A percentile compares a stretch with the other conserved stretches of the same genome.
These are phyloP conservation scores for Diploptera punctata DNA, from an alignment of 2,888 invertebrate species.

Conservation along the genomic window DNA sequence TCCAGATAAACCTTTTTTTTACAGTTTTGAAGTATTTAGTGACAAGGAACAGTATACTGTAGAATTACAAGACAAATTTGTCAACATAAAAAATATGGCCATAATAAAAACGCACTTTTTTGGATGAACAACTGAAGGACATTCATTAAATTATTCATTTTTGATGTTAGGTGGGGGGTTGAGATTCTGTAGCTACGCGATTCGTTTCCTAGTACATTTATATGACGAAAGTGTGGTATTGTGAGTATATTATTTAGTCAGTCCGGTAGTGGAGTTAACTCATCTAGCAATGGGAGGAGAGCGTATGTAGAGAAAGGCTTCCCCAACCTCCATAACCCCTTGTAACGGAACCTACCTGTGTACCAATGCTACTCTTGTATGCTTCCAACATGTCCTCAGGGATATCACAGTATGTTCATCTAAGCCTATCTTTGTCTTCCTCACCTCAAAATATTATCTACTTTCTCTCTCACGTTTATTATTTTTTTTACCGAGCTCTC, in stretches of 20 bases:
- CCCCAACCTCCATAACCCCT: too few relatives aligned
- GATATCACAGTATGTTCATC: not conserved
- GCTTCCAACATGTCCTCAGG: constrained; percentile 29
- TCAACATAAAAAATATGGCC: too few relatives aligned
- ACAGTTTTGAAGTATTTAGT: too few relatives aligned
- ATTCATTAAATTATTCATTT: constrained; percentile 11
- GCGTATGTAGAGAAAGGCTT: constrained; percentile 2
- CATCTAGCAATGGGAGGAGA: too few relatives aligned
- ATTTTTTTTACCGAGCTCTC: not conserved
- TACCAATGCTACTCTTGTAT: constrained; percentile 6
- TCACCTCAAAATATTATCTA: not conserved
- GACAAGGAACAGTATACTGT: too few relatives aligned
- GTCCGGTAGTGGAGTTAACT: constrained; percentile 6
- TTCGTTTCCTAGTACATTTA: constrained; percentile 7
- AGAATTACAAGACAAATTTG: too few relatives aligned
- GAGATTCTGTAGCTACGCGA: too few relatives aligned
- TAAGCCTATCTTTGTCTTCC: not conserved
- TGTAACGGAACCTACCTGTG: constrained; percentile 8
- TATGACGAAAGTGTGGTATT: constrained; percentile 13
- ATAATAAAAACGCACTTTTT: too few relatives aligned
- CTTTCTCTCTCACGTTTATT: not conserved
- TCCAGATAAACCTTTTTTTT: too few relatives aligned
- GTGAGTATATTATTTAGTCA: constrained; percentile 10
- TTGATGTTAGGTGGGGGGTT: not conserved
- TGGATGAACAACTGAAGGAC: not conserved